Base-by-base conservation (phyloP, 2,113 vertebrate genomes). In the Tychaedon coryphoeus region DNA sequence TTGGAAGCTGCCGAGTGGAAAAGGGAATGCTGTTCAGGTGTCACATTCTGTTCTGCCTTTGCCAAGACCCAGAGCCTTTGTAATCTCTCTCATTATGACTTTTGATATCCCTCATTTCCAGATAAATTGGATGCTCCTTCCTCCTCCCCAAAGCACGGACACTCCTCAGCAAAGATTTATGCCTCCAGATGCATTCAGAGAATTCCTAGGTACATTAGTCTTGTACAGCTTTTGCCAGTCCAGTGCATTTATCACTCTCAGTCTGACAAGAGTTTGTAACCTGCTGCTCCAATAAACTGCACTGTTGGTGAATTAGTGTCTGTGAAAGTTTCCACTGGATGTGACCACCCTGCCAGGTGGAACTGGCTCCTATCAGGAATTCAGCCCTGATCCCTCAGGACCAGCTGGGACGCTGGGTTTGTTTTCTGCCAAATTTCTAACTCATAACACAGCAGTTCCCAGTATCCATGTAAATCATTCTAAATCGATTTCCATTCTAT, bases 401-500 rank as follows among this genome's bases (percentile, higher is more conserved):
- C 10, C 25, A 57, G 34, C 43, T 85, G 34, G 45, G 54, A 33
- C 45, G 36, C 14, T 8, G 33, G 22, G 9, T 60, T 70, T 62
- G 40, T 34, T 62, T 78, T 24, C 65, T 48, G 34, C 29, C 57
- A 40, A 5, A 29, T 40, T 47, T 61, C n/a, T 24, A 40, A 61
- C 47, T 38, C 2, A 1, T 42, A 58, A 62, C n/a, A 14, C 47
- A 62, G 48, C 56, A 54, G 24, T 38, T 31, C 38, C 31, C 57
- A 36, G 12, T 33, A 58, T 33, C 28, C 0, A 0, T 45, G 56
- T 38, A 40, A 72, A 70, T n/a, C 1, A n/a, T 47, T 61, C n/a
- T 19, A 38, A 70, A 61, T 9, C 1, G 0, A 45, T 60, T 61
- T 70, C n/a, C n/a, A 24, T n/a, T 29, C 0, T 0, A 14, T 47